Evolutionary conservation across 2,888 invertebrate species (phyloP).

Genomic region (Autographa gamma): DNA sequence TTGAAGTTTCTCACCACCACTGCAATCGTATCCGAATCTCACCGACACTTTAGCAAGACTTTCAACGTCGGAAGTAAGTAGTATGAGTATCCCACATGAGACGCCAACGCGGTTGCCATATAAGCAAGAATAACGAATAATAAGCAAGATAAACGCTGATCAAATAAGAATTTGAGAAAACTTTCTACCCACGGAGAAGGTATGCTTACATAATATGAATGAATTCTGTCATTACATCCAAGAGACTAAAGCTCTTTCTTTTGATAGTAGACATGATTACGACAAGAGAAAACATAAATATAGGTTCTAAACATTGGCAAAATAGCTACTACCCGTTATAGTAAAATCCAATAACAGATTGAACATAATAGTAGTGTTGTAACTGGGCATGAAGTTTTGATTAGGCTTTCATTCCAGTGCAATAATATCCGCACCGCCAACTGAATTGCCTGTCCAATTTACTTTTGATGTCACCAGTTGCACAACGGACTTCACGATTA

Average conservation of each 20-base stretch:
- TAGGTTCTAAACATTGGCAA: conserved; percentile 9
- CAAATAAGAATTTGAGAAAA: conserved; percentile 34
- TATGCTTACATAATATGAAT: conserved; percentile 29
- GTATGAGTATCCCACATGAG: conserved; percentile 15
- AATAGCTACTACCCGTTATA: conserved; percentile 8
- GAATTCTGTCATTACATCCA: conserved; percentile 20
- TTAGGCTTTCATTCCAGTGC: conserved; percentile 38
- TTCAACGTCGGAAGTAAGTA: conserved; percentile 39
- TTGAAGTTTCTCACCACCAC: conserved; percentile 60
- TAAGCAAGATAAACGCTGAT: conserved; percentile 3
- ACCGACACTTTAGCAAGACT: conserved; percentile 26
- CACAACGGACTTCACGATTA: conserved; percentile 29
- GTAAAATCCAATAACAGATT: conserved; percentile 33
- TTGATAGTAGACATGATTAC: neutral
- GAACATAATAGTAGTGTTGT: conserved; percentile 37
- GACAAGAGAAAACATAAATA: conserved; percentile 27
- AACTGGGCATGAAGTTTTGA: conserved; percentile 35
- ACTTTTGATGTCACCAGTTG: conserved; percentile 52
- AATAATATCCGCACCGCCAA: conserved; percentile 43
- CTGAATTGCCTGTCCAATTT: conserved; percentile 47
- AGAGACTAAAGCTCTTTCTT: conserved; percentile 5
- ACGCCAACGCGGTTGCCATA: conserved; percentile 21
- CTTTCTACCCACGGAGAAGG: conserved; percentile 28
- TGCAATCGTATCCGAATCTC: conserved; percentile 52
- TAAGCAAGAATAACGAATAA: conserved; percentile 23